Percentiles rank a stretch among this genome's conserved stretches.
Evolutionary conservation across 2,797 vertebrate genomes (phyloP).

Genomic region (Odontamblyopus rebecca): DNA sequence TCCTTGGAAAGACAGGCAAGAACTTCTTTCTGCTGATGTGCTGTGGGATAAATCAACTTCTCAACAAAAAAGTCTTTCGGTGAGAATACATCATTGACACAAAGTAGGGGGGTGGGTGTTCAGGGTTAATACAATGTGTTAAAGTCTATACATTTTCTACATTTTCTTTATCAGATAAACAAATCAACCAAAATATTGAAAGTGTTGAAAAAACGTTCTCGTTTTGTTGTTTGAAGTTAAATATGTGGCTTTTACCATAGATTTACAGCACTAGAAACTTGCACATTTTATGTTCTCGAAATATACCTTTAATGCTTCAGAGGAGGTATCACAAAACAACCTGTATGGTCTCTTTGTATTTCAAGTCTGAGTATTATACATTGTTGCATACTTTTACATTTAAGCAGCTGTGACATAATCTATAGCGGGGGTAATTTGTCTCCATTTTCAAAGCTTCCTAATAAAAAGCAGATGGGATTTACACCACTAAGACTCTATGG

Average conservation of each 20-base stretch:
- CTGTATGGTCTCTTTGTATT: neutral
- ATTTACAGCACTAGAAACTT: too few species aligned
- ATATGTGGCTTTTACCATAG: too few species aligned
- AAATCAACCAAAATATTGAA: too few species aligned
- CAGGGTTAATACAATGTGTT: too few species aligned
- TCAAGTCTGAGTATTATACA: neutral
- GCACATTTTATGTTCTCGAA: neutral
- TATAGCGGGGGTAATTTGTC: neutral
- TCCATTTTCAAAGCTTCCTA: conserved; percentile 5
- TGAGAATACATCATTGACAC: neutral
- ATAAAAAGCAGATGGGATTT: conserved; percentile 4
- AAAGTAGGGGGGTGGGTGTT: neutral
- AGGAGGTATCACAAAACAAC: neutral
- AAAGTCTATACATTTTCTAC: too few species aligned
- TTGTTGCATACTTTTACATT: neutral
- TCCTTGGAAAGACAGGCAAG: neutral
- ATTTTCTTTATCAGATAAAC: too few species aligned
- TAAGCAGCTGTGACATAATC: neutral
- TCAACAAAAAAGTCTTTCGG: neutral
- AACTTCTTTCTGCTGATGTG: neutral
- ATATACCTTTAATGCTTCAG: neutral
- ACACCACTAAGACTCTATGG: neutral
- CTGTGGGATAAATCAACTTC: neutral
- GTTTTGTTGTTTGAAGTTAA: neutral
- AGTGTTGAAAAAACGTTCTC: neutral